Percentiles rank a stretch among this genome's conserved stretches.
Conservation (phyloP, 2,797 vertebrate species). For the Phalanger gymnotis region DNA sequence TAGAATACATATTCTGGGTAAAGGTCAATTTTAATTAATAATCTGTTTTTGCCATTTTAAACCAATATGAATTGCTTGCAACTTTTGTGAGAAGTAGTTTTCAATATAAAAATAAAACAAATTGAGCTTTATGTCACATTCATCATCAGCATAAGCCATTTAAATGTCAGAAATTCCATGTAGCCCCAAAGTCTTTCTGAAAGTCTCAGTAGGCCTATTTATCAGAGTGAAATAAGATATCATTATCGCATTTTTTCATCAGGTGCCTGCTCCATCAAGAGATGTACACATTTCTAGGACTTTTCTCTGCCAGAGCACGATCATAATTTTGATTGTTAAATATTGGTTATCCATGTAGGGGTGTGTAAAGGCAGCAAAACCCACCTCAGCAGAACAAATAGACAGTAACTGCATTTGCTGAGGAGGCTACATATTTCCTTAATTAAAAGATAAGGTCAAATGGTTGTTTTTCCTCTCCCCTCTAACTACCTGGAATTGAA, state of each 20-base stretch:
- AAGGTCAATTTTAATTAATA: constrained; percentile 83
- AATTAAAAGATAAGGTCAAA: constrained; percentile 11
- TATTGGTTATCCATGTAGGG: constrained; percentile 63
- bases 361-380: constrained; percentile 51
- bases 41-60: constrained; percentile 77
- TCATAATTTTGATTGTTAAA: constrained; percentile 71
- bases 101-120: constrained; percentile 83
- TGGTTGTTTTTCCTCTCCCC: constrained; percentile 9
- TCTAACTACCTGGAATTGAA: constrained; percentile 54
- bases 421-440: constrained; percentile 46
- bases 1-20: constrained; percentile 76
- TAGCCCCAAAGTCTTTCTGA: constrained; percentile 75
- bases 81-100: constrained; percentile 80
- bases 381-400: constrained; percentile 42
- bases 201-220: constrained; percentile 77
- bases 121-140: constrained; percentile 79
- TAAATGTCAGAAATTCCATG: constrained; percentile 81
- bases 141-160: constrained; percentile 76
- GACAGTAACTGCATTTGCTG: constrained; percentile 23
- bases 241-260: constrained; percentile 79
- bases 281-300: constrained; percentile 49
- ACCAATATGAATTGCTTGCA: constrained; percentile 78
- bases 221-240: constrained; percentile 80
- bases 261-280: constrained; percentile 66
- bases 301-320: constrained; percentile 54